Base-by-base conservation (phyloP, 2,888 invertebrate species). In the Volucella inanis region DNA sequence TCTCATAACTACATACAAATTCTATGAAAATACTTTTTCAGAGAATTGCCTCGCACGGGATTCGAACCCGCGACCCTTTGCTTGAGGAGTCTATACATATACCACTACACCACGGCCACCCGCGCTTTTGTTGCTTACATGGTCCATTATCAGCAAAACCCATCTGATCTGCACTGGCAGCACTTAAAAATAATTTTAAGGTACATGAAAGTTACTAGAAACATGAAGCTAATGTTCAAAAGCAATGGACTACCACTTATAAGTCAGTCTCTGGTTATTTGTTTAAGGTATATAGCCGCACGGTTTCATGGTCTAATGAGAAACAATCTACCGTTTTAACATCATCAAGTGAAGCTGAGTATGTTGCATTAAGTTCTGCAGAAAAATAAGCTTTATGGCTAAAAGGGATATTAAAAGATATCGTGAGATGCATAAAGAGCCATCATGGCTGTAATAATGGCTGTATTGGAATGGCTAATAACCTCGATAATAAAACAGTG, bases 231-330 rank as follows among this genome's bases (percentile, higher is more conserved):
- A 18, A 10, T 43, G 65, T 49, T 47, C 65, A 31, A 59, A 49
- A 18, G 64, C 47, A 59, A 50, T 59, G 9, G 10, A 22, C 22
- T 22, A 22, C 1, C 22, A 22, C 1, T 22, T 22, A 22, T 22
- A 81, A 70, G 68, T 81, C 74, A 61, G 80, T 80, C 18, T 70
- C 57, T 45, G 81, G 76, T n/a, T 59, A 59, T 43, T 9, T 59
- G 3, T 81, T 81, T 52, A 41, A 81, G 50, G 62, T 70, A 38
- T 76, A 59, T 61, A 71, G 76, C 11, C 50, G 45, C 39, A 61
- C 71, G 3, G 59, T 83, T 38, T 83, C 77, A 2, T 78, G 78
- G 77, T 47, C 52, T 11, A 83, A 77, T 54, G 78, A 67, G 61
- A 78, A 67, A 38, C 68, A 78, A 50, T n/a, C 55, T 31, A 75